Conservation (phyloP, 2,888 invertebrate species). For the Drosophila macrospina region DNA sequence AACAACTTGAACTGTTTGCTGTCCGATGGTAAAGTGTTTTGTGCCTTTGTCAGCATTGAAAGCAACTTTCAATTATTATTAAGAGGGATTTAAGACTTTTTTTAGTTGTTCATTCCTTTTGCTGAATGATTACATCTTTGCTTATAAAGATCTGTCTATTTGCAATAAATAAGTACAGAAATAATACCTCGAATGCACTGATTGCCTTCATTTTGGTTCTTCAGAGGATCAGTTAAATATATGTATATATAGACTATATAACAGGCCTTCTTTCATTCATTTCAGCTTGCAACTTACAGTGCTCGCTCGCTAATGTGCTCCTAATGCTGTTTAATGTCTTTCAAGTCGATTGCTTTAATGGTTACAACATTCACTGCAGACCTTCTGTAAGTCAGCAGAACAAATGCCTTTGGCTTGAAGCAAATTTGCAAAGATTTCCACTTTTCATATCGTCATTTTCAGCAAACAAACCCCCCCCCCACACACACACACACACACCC, state of each 20-base stretch:
- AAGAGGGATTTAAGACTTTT: too few relatives aligned
- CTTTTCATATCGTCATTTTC: constrained; percentile 52
- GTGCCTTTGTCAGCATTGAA: not conserved
- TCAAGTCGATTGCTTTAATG: not conserved
- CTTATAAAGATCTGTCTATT: too few relatives aligned
- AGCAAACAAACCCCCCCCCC: constrained; percentile 12
- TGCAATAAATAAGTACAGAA: too few relatives aligned
- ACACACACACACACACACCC: constrained; percentile 14
- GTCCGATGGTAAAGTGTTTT: not conserved
- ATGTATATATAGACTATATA: too few relatives aligned
- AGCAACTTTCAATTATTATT: too few relatives aligned
- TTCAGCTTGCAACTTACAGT: not conserved
- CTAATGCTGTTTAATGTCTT: not conserved
- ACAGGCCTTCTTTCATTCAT: too few relatives aligned
- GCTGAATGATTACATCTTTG: too few relatives aligned
- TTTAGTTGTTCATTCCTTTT: too few relatives aligned
- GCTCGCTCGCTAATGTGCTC: not conserved
- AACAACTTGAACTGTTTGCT: not conserved
- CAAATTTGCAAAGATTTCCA: constrained; percentile 70
- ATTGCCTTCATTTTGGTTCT: too few relatives aligned
- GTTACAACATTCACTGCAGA: not conserved
- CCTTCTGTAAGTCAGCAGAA: constrained; percentile 40
- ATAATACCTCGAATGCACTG: too few relatives aligned
- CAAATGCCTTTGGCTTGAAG: constrained; percentile 53
- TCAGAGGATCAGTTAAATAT: too few relatives aligned